A percentile compares a stretch with the other conserved stretches of the same genome.
Conservation (phyloP, 92 coral and sea anemone species). For the Muricea muricata region DNA sequence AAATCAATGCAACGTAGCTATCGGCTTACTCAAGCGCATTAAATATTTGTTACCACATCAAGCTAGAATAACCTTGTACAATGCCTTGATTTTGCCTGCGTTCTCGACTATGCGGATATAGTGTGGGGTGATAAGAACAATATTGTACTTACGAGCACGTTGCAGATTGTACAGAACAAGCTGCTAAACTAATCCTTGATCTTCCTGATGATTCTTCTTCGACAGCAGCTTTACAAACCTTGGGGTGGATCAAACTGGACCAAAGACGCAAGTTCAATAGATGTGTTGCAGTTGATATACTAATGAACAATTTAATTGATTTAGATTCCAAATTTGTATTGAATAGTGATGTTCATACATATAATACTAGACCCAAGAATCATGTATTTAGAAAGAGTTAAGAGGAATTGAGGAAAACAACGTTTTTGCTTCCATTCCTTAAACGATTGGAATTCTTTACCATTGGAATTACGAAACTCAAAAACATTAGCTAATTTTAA, state of each 20-base stretch:
- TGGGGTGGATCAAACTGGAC: neutral
- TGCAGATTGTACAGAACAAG: neutral
- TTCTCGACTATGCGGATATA: neutral
- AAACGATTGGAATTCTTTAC: neutral
- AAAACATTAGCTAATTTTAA: neutral
- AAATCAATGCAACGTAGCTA: neutral
- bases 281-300: neutral
- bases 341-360: neutral
- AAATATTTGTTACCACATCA: constrained; percentile 6
- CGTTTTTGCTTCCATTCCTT: neutral
- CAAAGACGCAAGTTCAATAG: neutral
- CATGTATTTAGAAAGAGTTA: too few relatives aligned
- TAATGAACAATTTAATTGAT: neutral
- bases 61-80: neutral
- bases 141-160: neutral
- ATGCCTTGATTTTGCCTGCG: neutral
- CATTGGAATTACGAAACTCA: neutral
- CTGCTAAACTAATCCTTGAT: neutral
- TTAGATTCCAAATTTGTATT: neutral
- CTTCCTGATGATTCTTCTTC: neutral
- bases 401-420: too few relatives aligned
- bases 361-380: neutral
- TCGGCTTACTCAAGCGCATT: constrained; percentile 3
- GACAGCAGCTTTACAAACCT: neutral
- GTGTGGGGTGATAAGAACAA: constrained; percentile 2